Evolutionary conservation across 2,888 invertebrate species (phyloP), one percentile per base, ranked within the genome.

Genomic region (Agriopis leucophaearia): DNA sequence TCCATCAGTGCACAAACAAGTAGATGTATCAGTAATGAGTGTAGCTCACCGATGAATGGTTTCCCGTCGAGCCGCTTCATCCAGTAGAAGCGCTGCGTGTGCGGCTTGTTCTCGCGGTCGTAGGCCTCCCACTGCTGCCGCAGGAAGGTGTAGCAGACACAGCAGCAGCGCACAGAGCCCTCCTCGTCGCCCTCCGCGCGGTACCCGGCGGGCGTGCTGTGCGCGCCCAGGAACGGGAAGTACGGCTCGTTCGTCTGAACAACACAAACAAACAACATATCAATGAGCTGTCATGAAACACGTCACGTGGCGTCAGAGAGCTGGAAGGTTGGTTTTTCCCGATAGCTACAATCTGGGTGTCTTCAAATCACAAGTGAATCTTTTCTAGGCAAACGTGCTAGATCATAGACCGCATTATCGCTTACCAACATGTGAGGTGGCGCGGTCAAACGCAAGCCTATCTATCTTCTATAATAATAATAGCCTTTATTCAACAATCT

Each of bases 71-170:
- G 96, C 78, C 99, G 94, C 89, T 99, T 99, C 92, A 98, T 94
- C 97, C 98, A 98, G 85, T 99, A 99, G 82, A 98, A 95, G 62
- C 99, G 94, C 87, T 98, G 98, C 74, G 96, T 95, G 86, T 97
- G 97, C 0, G 98, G 98, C 77, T 97, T 97, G 83, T 96, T 96
- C 81, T 96, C 97, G 51, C 96, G 94, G 91, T 99, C 98, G 88
- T 97, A 97, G 72, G 96, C 95, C 81, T 98, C 97, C 99, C 99
- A 99, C 90, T 99, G 99, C 87, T 98, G 97, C 64, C 96, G 95
- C 51, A 99, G 95, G 81, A 98, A 95, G 60, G 97, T 96, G 90
- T 97, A 97, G 92, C 99, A 99, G 40, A 98, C 95, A 87, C 96
- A 96, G 91, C 99, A 99, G 67, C 97, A 95, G 77, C 96, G 95